Conservation (phyloP, 2,113 vertebrate genomes). For the Aegithalos caudatus region DNA sequence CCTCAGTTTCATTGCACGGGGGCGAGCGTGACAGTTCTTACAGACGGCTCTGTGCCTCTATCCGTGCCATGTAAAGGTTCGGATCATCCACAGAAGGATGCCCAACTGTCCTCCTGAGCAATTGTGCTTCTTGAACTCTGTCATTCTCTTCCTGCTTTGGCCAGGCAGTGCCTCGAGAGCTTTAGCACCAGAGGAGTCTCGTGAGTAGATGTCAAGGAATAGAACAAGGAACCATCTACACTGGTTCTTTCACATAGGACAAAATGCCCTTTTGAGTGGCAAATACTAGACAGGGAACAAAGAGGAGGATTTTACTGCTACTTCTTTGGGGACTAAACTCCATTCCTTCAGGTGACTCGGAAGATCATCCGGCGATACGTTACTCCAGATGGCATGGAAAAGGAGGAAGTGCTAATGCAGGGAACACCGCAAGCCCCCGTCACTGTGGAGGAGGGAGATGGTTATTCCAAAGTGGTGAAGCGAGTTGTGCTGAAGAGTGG, state of each 20-base stretch:
- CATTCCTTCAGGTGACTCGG: slow-evolving; percentile 82
- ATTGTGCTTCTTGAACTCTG: not conserved
- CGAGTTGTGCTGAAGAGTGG: slow-evolving; percentile 86
- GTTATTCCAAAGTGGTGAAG: slow-evolving; percentile 88
- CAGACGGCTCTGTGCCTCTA: fast-evolving
- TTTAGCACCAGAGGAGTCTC: not conserved
- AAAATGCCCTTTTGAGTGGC: not conserved
- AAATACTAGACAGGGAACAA: not conserved
- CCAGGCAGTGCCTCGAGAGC: not conserved
- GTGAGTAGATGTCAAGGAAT: not conserved
- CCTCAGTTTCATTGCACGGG: not conserved
- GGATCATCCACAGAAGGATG: too few relatives aligned
- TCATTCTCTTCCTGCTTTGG: not conserved
- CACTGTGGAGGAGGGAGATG: slow-evolving; percentile 81
- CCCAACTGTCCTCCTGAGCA: not conserved
- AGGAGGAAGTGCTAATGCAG: slow-evolving; percentile 83
- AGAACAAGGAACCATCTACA: fast-evolving
- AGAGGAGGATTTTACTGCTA: not conserved
- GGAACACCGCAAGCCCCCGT: slow-evolving; percentile 79
- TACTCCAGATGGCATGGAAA: slow-evolving; percentile 83
- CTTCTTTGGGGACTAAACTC: not conserved
- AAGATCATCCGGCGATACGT: slow-evolving; percentile 87
- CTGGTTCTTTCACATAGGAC: not conserved
- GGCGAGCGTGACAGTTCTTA: fast-evolving
- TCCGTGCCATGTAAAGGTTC: fast-evolving